A percentile compares a stretch with the other conserved stretches of the same genome.
These are phyloP conservation scores for Cistogaster globosa DNA, from an alignment of 2,888 invertebrate genomes.

Conservation along the genomic window DNA sequence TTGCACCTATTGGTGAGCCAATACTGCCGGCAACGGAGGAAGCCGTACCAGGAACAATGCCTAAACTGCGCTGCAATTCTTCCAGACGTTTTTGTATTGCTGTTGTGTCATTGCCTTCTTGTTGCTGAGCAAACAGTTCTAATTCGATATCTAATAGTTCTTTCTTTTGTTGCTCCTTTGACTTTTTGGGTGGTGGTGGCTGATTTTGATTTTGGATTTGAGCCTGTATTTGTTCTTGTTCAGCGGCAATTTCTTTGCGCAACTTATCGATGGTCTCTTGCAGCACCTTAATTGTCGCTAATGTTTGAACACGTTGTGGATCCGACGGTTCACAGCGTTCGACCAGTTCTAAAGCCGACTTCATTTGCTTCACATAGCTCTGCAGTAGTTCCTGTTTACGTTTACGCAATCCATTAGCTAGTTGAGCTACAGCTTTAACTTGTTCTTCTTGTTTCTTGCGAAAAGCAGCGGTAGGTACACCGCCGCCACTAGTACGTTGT, in stretches of 20 bases:
- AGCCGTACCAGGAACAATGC: conserved; percentile 73
- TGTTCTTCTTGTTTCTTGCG: conserved; percentile 90
- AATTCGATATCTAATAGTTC: conserved; percentile 95
- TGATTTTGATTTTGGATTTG: conserved; percentile 80
- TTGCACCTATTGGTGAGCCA: conserved; percentile 56
- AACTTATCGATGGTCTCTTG: conserved; percentile 90
- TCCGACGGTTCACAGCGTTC: conserved; percentile 89
- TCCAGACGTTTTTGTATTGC: conserved; percentile 90
- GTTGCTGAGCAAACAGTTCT: conserved; percentile 94
- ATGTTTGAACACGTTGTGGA: conserved; percentile 89
- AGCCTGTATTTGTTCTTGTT: conserved; percentile 82
- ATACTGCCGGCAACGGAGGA: conserved; percentile 61
- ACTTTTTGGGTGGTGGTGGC: conserved; percentile 84
- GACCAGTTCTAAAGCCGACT: conserved; percentile 90
- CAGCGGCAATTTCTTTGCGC: conserved; percentile 81
- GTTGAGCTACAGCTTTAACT: conserved; percentile 89
- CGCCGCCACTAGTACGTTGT: conserved; percentile 84
- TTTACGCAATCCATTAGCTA: conserved; percentile 91
- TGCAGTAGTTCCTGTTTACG: conserved; percentile 94
- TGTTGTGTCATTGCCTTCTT: conserved; percentile 92
- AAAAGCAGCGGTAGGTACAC: conserved; percentile 86
- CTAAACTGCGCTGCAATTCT: conserved; percentile 85
- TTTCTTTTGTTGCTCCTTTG: conserved; percentile 92
- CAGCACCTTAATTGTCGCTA: conserved; percentile 91
- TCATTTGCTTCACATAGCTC: conserved; percentile 94